Conservation (phyloP, 2,888 invertebrate genomes). For the Conistra vaccinii region DNA sequence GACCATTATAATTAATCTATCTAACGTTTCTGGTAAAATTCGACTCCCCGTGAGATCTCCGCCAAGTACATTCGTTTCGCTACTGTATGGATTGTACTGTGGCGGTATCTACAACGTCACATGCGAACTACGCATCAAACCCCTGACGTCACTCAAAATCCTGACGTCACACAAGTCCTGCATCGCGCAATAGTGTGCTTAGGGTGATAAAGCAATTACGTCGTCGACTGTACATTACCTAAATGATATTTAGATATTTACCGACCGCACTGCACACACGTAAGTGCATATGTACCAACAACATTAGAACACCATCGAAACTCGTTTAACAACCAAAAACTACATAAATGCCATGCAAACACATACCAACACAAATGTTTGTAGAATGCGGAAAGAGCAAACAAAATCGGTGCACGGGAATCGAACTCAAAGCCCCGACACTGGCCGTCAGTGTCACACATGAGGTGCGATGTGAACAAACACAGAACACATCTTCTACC, state of each 20-base stretch:
- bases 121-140: no score
- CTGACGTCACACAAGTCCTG: no score
- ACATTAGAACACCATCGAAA: slow-evolving; percentile 23
- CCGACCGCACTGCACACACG: neutral
- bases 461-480: slow-evolving; percentile 52
- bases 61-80: neutral
- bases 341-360: slow-evolving; percentile 40
- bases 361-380: slow-evolving; percentile 49
- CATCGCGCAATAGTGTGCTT: no score
- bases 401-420: slow-evolving; percentile 55
- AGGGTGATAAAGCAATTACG: neutral
- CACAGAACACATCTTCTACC: slow-evolving; percentile 31
- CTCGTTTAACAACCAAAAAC: slow-evolving; percentile 40
- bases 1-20: neutral
- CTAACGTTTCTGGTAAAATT: neutral
- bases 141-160: no score
- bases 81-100: neutral
- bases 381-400: slow-evolving; percentile 45
- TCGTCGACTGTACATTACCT: neutral
- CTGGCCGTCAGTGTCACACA: slow-evolving; percentile 47
- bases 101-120: no score
- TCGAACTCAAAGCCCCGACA: slow-evolving; percentile 58
- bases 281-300: slow-evolving; percentile 19
- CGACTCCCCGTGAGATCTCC: no score
- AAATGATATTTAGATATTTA: slow-evolving; percentile 6